Evolutionary conservation across 2,113 vertebrate genomes (phyloP).

Genomic region (Girardinichthys multiradiatus): DNA sequence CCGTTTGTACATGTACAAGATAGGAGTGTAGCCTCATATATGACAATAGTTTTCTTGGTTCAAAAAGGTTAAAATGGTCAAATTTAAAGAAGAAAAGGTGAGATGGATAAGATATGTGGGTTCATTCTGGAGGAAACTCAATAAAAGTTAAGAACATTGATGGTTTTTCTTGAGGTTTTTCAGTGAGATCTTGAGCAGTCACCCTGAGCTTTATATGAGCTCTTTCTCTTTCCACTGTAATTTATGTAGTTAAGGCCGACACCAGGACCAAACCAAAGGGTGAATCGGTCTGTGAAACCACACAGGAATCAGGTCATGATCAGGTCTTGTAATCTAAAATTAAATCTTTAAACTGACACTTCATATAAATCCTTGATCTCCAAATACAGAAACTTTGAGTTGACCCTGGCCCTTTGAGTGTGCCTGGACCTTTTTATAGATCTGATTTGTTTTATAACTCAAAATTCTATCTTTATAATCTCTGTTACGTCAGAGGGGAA

Average conservation of each 20-base stretch:
- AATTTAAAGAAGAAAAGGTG: too few species aligned
- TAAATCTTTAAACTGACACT: background rate
- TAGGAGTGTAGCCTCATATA: too few species aligned
- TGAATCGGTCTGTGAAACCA: background rate
- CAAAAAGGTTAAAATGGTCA: too few species aligned
- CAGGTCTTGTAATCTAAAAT: background rate
- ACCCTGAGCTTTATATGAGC: background rate
- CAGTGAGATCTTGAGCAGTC: too few species aligned
- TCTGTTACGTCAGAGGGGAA: conserved; percentile 32
- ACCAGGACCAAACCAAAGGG: background rate
- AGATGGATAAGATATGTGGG: too few species aligned
- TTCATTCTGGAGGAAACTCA: too few species aligned
- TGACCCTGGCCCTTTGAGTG: conserved; percentile 8
- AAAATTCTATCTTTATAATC: conserved; percentile 33
- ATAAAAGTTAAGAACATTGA: too few species aligned
- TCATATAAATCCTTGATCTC: conserved; percentile 1
- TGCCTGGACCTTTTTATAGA: background rate
- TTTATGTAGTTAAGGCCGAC: conserved; percentile 9
- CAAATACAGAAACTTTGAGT: background rate
- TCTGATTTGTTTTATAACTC: conserved; percentile 20
- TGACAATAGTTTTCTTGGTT: too few species aligned
- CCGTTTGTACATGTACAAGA: too few species aligned
- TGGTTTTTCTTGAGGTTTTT: too few species aligned
- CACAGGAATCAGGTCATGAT: background rate
- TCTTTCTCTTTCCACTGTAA: conserved; percentile 20